Percentiles rank a stretch among this genome's conserved stretches.
Conservation (phyloP, 2,888 invertebrate species). For the Rhagophthalmus giganteus region DNA sequence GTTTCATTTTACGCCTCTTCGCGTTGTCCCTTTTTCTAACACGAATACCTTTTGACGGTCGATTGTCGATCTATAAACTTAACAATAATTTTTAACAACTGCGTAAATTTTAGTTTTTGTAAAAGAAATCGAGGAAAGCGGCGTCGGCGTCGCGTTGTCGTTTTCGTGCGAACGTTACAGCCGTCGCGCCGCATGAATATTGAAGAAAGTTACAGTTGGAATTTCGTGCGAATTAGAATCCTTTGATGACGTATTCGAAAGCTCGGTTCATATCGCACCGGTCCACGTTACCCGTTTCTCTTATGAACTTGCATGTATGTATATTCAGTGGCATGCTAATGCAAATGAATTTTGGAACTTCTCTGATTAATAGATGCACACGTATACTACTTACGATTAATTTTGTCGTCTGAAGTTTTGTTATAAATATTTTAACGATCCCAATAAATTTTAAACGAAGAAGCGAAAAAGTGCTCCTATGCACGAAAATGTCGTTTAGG, state of each 20-base stretch:
- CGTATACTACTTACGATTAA: too few relatives aligned
- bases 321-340: constrained; percentile 37
- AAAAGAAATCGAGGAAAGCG: too few relatives aligned
- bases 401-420: too few relatives aligned
- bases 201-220: constrained; percentile 15
- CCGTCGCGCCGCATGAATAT: too few relatives aligned
- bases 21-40: neutral
- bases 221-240: constrained; percentile 13
- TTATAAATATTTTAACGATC: too few relatives aligned
- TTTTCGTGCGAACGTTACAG: too few relatives aligned
- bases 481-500: too few relatives aligned
- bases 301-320: constrained; percentile 34
- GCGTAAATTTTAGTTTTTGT: too few relatives aligned
- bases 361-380: constrained; percentile 18
- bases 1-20: neutral
- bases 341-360: constrained; percentile 23
- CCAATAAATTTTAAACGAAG: neutral
- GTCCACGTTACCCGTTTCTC: constrained; percentile 23
- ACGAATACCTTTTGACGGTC: neutral
- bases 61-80: too few relatives aligned
- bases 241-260: constrained; percentile 41
- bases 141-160: too few relatives aligned
- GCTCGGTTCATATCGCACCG: constrained; percentile 35
- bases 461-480: too few relatives aligned
- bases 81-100: too few relatives aligned